Conservation (phyloP, 2,113 vertebrate species). For the Mustela nigripes region DNA sequence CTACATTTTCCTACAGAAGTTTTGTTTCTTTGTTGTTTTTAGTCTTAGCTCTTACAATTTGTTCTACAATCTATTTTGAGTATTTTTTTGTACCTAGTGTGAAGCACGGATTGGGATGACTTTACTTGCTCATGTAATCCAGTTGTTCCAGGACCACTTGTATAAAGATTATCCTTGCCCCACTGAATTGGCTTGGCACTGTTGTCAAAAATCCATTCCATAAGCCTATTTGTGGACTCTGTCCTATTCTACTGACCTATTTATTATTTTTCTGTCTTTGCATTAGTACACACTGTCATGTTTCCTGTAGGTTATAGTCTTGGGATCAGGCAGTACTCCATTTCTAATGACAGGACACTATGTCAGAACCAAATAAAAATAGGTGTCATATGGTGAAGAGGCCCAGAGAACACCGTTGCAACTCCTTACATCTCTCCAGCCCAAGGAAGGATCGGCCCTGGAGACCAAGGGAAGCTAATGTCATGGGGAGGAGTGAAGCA, state of each 20-base stretch:
- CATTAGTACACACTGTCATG: neutral
- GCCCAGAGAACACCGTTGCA: neutral
- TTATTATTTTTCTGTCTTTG: neutral
- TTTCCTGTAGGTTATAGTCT: neutral
- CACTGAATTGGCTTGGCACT: neutral
- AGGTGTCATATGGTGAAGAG: neutral
- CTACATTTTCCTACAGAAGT: neutral
- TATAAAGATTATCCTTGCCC: conserved; percentile 17
- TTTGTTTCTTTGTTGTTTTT: neutral
- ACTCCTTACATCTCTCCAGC: neutral
- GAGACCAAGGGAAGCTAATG: neutral
- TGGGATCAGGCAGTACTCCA: neutral
- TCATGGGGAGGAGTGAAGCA: neutral
- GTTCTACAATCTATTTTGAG: neutral
- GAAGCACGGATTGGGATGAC: neutral
- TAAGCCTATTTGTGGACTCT: neutral
- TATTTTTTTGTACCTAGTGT: neutral
- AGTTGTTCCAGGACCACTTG: neutral
- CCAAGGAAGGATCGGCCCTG: neutral
- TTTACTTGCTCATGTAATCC: neutral
- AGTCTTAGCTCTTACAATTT: neutral
- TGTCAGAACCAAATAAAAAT: neutral
- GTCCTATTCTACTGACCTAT: neutral
- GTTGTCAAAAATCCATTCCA: neutral
- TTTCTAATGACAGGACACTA: neutral